Conservation (phyloP, 2,888 invertebrate species). For the Tethea ocularis region DNA sequence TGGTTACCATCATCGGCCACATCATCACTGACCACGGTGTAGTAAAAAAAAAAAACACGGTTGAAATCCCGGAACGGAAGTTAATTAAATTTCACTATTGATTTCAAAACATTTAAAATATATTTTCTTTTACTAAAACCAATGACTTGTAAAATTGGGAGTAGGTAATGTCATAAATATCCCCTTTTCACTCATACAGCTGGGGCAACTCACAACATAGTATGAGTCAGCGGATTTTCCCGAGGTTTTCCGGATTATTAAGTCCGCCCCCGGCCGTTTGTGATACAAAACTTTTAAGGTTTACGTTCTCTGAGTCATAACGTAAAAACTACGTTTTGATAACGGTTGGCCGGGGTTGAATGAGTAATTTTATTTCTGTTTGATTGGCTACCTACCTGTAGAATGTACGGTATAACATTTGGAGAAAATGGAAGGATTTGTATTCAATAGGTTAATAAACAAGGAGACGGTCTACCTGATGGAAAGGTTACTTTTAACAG, state of each 20-base stretch:
- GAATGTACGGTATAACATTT: background rate
- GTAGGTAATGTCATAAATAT: background rate
- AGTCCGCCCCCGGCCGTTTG: background rate
- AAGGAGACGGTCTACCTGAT: too few relatives aligned
- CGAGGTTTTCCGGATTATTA: slow-evolving; percentile 1
- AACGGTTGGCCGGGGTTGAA: background rate
- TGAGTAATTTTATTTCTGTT: background rate
- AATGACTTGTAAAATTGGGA: too few relatives aligned
- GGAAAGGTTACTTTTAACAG: too few relatives aligned
- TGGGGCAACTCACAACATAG: background rate
- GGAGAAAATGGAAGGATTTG: too few relatives aligned
- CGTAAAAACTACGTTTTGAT: slow-evolving; percentile 4
- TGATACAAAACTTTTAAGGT: slow-evolving; percentile 4
- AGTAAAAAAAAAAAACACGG: too few relatives aligned
- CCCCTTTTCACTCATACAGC: background rate
- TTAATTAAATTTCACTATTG: too few relatives aligned
- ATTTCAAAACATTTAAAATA: too few relatives aligned
- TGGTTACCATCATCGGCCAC: too few relatives aligned
- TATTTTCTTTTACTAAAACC: too few relatives aligned
- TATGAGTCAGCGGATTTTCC: slow-evolving; percentile 10
- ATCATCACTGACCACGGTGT: too few relatives aligned
- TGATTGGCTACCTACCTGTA: background rate
- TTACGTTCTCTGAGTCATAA: slow-evolving; percentile 4
- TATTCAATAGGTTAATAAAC: too few relatives aligned
- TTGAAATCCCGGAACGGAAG: too few relatives aligned